phyloP scores from a whole-genome alignment of 1,140 invertebrate genomes.

The Riptortus pedestris region DNA sequence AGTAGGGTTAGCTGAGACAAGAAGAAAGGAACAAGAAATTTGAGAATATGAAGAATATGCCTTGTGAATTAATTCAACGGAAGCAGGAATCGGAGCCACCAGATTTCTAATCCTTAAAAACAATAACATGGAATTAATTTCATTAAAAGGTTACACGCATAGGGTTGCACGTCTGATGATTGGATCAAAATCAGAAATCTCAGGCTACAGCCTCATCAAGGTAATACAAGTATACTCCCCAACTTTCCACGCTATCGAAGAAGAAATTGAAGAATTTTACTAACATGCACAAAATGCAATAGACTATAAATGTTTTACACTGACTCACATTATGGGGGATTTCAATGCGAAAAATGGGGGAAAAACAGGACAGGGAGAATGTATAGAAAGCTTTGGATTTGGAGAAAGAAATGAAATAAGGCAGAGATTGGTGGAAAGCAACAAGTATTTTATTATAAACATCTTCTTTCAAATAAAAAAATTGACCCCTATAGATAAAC shows the following conservation, averaged over 20 bases:
- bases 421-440: neutral
- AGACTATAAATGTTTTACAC: slow-evolving; percentile 36
- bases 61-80: neutral
- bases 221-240: neutral
- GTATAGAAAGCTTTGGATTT: no score
- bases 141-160: neutral
- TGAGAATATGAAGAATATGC: neutral
- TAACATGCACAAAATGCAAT: neutral
- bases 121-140: neutral
- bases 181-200: neutral
- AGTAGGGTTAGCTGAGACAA: no score
- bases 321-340: slow-evolving; percentile 39
- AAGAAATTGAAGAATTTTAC: slow-evolving; percentile 14
- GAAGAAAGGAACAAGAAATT: no score
- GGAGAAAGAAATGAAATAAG: slow-evolving; percentile 1
- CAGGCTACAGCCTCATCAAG: neutral
- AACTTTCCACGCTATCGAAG: slow-evolving; percentile 5
- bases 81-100: neutral
- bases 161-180: neutral
- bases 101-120: neutral
- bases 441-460: no score
- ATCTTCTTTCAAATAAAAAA: neutral
- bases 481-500: neutral
- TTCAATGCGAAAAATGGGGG: slow-evolving; percentile 37
- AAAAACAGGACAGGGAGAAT: slow-evolving; percentile 33